Evolutionary conservation across 2,797 vertebrate species (phyloP), one percentile per base, ranked within the genome.

Genomic region (Onychomys leucogaster): DNA sequence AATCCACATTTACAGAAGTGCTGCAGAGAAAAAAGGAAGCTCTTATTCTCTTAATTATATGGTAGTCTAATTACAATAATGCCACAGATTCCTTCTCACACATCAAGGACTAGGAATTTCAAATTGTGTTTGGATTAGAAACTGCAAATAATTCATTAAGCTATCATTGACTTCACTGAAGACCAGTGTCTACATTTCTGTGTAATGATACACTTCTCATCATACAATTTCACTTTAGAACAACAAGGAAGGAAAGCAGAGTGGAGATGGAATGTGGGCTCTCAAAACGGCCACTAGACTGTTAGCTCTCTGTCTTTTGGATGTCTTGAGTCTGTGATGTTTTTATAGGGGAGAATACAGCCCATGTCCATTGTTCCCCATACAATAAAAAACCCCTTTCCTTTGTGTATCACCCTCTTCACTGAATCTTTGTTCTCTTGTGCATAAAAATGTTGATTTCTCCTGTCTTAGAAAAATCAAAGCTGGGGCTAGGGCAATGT

Each of bases 41-140:
- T 43, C 37, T 90, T 95, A 94, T 96, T 97, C 95, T 97, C 98
- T 98, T 97, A 98, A 97, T 97, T 97, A 98, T 41, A 93, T 95
- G 94, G 37, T 73, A 25, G 76, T 97, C 95, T 98, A 98, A 98
- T 97, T 98, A 97, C 89, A 98, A 97, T 97, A 95, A 96, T 89
- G 90, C 97, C 90, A 97, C 81, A 97, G 94, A 98, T 98, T 96
- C 97, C 97, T 98, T 98, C 97, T 89, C 91, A 96, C 69, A 73
- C 61, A 93, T 55, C 73, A 65, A 77, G 92, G 92, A 98, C 92
- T 95, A 91, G 2, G 57, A 97, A 94, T 98, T 94, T 98, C 96
- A 97, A 97, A 94, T 96, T 94, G 67, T 77, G 96, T 96, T 97
- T 89, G 75, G 84, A 96, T 97, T 97, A 94, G 94, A 97, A 97